These are phyloP conservation scores for Homalodisca vitripennis DNA, from an alignment of 1,140 invertebrate species.

Conservation along the genomic window DNA sequence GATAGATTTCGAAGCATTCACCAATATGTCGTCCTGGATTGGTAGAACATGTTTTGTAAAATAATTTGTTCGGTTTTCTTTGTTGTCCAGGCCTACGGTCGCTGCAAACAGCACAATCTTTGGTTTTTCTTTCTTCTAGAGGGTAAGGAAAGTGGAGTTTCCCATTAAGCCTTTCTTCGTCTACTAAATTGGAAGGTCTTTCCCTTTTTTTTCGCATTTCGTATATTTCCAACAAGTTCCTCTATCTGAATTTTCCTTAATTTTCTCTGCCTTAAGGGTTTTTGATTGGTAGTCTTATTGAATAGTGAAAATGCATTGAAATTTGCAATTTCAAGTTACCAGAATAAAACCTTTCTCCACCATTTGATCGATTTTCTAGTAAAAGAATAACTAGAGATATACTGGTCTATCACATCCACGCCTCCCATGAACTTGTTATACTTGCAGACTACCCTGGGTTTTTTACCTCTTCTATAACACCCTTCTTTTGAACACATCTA, in stretches of 20 bases:
- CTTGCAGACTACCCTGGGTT: constrained; percentile 25
- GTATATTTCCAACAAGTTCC: not conserved
- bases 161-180: no score
- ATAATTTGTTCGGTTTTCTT: constrained; percentile 19
- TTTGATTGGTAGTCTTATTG: not conserved
- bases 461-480: not conserved
- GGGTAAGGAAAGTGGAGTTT: constrained; percentile 9
- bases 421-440: constrained; percentile 20
- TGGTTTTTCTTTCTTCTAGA: constrained; percentile 20
- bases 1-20: constrained; percentile 24
- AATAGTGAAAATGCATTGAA: constrained; percentile 1
- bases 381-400: constrained; percentile 22
- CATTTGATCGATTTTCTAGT: no score
- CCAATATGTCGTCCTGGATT: constrained; percentile 28
- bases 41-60: constrained; percentile 16
- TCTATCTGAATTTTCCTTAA: not conserved
- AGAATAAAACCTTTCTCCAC: no score
- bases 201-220: not conserved
- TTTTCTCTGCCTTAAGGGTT: not conserved
- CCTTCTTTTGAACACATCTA: constrained; percentile 5
- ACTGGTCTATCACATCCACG: constrained; percentile 13
- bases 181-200: not conserved
- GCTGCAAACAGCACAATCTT: constrained; percentile 22
- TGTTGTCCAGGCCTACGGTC: constrained; percentile 6
- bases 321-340: constrained; percentile 5